phyloP scores from a whole-genome alignment of 2,888 invertebrate species.

The Drosophila neutralis region DNA sequence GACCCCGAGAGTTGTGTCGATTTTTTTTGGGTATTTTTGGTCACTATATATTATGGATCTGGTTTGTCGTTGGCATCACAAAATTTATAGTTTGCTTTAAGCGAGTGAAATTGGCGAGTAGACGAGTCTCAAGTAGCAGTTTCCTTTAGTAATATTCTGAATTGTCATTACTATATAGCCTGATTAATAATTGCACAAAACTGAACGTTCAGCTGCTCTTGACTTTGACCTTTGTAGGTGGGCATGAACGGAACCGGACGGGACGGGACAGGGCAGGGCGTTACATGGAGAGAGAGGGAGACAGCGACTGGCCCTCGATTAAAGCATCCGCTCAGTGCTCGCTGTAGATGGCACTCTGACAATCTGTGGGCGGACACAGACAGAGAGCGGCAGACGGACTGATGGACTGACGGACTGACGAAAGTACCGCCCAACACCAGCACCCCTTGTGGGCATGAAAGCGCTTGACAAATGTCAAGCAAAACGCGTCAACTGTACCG shows the following conservation, averaged over 20 bases:
- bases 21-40: conserved; percentile 1
- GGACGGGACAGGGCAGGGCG: neutral
- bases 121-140: conserved; percentile 57
- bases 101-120: conserved; percentile 13
- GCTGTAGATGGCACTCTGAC: conserved; percentile 24
- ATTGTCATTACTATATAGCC: conserved; percentile 24
- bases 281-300: neutral
- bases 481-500: conserved; percentile 69
- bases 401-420: conserved; percentile 9
- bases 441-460: conserved; percentile 34
- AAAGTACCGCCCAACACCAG: neutral
- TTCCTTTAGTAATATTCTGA: conserved; percentile 51
- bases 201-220: conserved; percentile 54
- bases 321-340: conserved; percentile 57
- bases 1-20: conserved; percentile 38
- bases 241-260: neutral
- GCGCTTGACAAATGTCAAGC: conserved; percentile 72
- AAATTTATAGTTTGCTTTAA: conserved; percentile 53
- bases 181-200: conserved; percentile 51
- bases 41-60: conserved; percentile 45
- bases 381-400: conserved; percentile 10
- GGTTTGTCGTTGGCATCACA: conserved; percentile 50
- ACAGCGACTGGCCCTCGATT: conserved; percentile 47
- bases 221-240: conserved; percentile 73
- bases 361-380: conserved; percentile 47